These are phyloP conservation scores for Isotomurus palustris DNA, from an alignment of 2,888 invertebrate species.

Conservation along the genomic window DNA sequence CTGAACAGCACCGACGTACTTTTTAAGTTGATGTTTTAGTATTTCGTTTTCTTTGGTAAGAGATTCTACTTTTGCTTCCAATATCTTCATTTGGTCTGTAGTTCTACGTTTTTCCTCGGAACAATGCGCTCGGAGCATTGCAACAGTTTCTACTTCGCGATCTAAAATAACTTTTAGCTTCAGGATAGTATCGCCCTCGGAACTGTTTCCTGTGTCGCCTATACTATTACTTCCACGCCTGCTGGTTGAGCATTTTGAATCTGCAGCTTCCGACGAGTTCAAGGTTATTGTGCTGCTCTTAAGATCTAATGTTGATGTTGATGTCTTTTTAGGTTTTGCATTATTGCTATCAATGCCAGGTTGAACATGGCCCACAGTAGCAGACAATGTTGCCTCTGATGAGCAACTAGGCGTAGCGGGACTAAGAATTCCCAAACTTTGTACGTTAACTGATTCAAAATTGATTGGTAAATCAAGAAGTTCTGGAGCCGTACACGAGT, in stretches of 20 bases:
- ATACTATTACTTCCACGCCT: neutral
- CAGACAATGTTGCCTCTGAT: conserved; percentile 3
- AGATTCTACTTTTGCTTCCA: conserved; percentile 57
- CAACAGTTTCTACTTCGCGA: conserved; percentile 54
- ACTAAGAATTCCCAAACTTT: conserved; percentile 18
- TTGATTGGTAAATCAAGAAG: conserved; percentile 13
- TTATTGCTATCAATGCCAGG: neutral
- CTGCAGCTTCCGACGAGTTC: too few relatives aligned
- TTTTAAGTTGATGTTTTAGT: conserved; percentile 75
- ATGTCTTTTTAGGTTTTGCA: neutral
- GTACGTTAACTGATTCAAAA: conserved; percentile 2
- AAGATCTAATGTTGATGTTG: neutral
- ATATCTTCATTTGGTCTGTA: conserved; percentile 50
- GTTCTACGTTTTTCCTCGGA: conserved; percentile 49
- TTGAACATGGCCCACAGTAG: neutral
- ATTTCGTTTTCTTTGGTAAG: conserved; percentile 74
- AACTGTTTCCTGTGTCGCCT: neutral
- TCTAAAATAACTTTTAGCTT: conserved; percentile 49
- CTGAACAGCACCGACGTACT: conserved; percentile 84
- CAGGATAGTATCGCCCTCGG: conserved; percentile 33
- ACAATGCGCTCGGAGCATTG: conserved; percentile 57
- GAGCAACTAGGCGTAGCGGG: conserved; percentile 31
- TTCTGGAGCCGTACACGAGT: conserved; percentile 11
- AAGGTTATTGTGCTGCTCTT: too few relatives aligned
- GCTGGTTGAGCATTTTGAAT: too few relatives aligned